Percentiles rank a stretch among this genome's conserved stretches.
These are phyloP conservation scores for Coregonus ussuriensis DNA, from an alignment of 2,797 vertebrate species.

Conservation along the genomic window DNA sequence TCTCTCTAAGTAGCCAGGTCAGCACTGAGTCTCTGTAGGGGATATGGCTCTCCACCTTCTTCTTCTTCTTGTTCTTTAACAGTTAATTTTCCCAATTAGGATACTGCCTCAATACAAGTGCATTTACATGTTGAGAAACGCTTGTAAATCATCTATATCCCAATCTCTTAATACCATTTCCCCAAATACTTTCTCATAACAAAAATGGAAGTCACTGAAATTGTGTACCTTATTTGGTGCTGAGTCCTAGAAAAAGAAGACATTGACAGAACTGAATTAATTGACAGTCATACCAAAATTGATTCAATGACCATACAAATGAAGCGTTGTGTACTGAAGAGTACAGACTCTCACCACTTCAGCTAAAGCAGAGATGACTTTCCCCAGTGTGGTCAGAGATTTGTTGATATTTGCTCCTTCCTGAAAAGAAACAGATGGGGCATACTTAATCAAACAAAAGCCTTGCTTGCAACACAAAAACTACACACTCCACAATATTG, in stretches of 20 bases:
- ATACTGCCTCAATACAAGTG: neutral
- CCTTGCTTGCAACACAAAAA: neutral
- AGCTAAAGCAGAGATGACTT: conserved; percentile 96
- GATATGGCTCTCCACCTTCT: conserved; percentile 93
- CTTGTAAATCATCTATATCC: neutral
- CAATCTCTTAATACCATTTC: neutral
- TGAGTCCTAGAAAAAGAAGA: conserved; percentile 80
- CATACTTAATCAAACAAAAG: neutral
- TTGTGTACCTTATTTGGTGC: conserved; percentile 89
- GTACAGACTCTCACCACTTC: conserved; percentile 81
- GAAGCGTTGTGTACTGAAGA: neutral
- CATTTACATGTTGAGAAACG: neutral
- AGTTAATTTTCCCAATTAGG: neutral
- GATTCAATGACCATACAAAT: neutral
- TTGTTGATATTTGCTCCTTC: conserved; percentile 99
- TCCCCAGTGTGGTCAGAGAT: conserved; percentile 96
- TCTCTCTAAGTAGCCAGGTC: conserved; percentile 97
- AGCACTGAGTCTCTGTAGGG: conserved; percentile 97
- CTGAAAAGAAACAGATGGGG: conserved; percentile 58
- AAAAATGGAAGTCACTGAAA: neutral
- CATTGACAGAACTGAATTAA: conserved; percentile 19
- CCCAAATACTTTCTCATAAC: neutral
- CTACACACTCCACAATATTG: neutral
- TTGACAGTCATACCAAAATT: neutral
- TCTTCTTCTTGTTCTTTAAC: conserved; percentile 97